A percentile compares a stretch with the other conserved stretches of the same genome.
Conservation (phyloP, 2,888 invertebrate species). For the Andrena hattorfiana region DNA sequence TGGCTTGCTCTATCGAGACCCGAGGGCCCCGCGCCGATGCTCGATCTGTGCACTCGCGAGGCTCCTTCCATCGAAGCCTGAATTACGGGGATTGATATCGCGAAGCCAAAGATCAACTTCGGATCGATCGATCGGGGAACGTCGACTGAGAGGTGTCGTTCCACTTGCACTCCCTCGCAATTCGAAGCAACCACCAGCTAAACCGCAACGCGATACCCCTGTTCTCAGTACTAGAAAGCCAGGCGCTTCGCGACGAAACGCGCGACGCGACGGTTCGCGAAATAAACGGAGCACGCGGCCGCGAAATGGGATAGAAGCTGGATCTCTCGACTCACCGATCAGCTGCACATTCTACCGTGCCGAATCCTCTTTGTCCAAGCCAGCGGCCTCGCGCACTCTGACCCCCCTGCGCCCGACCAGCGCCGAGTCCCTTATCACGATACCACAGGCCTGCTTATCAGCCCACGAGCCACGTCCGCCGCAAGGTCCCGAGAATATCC, state of each 20-base stretch:
- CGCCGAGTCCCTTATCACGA: slow-evolving; percentile 33
- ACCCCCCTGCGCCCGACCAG: slow-evolving; percentile 7
- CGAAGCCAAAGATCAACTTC: too few species aligned
- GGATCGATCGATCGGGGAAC: not conserved
- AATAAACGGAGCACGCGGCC: not conserved
- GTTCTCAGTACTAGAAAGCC: not conserved
- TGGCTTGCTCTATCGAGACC: not conserved
- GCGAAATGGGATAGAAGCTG: not conserved
- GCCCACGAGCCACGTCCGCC: slow-evolving; percentile 48
- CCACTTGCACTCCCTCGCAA: not conserved
- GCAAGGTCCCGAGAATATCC: slow-evolving; percentile 52
- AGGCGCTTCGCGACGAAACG: not conserved
- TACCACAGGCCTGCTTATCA: slow-evolving; percentile 44
- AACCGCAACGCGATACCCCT: not conserved
- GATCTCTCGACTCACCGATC: slow-evolving; percentile 74
- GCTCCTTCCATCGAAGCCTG: not conserved
- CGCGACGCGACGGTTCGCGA: not conserved
- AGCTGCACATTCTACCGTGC: slow-evolving; percentile 80
- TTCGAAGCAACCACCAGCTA: too few species aligned
- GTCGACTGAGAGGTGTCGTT: not conserved
- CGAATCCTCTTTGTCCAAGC: slow-evolving; percentile 65
- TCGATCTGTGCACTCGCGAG: not conserved
- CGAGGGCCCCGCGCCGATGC: not conserved
- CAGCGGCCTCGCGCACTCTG: slow-evolving; percentile 30
- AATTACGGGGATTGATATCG: too few species aligned